Evolutionary conservation across 2,888 invertebrate species (phyloP).

Genomic region (Mechanitis mazaeus): DNA sequence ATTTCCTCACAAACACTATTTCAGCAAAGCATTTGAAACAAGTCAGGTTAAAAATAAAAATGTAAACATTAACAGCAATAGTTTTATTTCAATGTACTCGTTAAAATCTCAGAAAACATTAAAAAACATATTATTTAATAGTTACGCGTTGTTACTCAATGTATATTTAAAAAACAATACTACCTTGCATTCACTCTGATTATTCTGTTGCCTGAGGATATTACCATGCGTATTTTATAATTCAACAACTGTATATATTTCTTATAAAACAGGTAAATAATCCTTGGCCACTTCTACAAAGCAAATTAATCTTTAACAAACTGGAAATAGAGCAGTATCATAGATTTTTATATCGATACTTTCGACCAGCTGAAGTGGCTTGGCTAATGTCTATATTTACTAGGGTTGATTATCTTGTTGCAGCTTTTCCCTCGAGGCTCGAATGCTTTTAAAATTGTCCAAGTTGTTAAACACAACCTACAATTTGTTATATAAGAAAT

Average conservation of each 20-base stretch:
- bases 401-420: slow-evolving; percentile 16
- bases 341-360: neutral
- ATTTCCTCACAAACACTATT: too few relatives aligned
- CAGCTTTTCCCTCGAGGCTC: slow-evolving; percentile 16
- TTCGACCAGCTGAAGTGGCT: neutral
- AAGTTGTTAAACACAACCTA: slow-evolving; percentile 3
- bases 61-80: too few relatives aligned
- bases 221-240: neutral
- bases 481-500: slow-evolving; percentile 2
- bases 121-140: too few relatives aligned
- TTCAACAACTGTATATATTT: neutral
- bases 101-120: too few relatives aligned
- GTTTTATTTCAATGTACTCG: too few relatives aligned
- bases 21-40: too few relatives aligned
- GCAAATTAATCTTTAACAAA: neutral
- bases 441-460: slow-evolving; percentile 9
- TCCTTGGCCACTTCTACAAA: neutral
- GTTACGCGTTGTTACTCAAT: neutral
- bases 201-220: neutral
- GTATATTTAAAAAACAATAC: neutral
- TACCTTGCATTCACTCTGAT: neutral
- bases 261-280: slow-evolving; percentile 1
- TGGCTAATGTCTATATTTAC: slow-evolving; percentile 21
- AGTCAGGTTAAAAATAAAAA: too few relatives aligned
- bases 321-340: neutral